Evolutionary conservation across 2,113 vertebrate genomes (phyloP).

Genomic region (Cinclus mexicanus): DNA sequence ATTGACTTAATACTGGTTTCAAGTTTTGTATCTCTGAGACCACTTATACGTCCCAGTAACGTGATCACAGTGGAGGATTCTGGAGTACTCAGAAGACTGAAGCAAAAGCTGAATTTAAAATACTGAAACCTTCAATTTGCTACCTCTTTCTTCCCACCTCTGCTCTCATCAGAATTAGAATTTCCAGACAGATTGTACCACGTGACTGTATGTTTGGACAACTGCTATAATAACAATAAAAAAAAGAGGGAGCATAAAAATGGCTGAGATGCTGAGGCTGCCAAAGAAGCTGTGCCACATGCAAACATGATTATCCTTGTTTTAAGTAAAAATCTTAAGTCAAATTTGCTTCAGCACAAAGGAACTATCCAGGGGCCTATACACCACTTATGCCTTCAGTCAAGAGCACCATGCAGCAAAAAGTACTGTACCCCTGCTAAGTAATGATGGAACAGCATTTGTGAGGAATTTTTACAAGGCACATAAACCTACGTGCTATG

Average conservation of each 20-base stretch:
- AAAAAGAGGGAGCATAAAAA: conserved; percentile 18
- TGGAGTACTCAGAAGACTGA: not conserved
- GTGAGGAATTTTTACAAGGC: not conserved
- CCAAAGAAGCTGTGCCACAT: conserved; percentile 13
- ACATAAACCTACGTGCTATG: not conserved
- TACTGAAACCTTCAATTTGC: conserved; percentile 57
- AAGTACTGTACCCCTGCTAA: not conserved
- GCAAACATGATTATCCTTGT: conserved; percentile 22
- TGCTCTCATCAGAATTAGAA: conserved; percentile 58
- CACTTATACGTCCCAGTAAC: not conserved
- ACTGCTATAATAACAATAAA: conserved; percentile 27
- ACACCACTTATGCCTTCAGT: not conserved
- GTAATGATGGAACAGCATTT: not conserved
- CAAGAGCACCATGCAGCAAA: conserved; percentile 3
- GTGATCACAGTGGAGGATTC: not conserved
- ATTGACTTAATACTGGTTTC: conserved; percentile 23
- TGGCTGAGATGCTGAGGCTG: conserved; percentile 18
- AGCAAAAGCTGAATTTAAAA: conserved; percentile 46
- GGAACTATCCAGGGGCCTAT: not conserved
- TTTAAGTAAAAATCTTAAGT: conserved; percentile 36
- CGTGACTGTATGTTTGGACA: conserved; percentile 58
- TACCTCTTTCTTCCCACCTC: conserved; percentile 48
- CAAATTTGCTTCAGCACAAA: conserved; percentile 31
- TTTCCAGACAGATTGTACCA: conserved; percentile 50
- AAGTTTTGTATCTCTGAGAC: not conserved